Evolutionary conservation across 2,888 invertebrate genomes (phyloP).

Genomic region (Boloria euphrosyne): DNA sequence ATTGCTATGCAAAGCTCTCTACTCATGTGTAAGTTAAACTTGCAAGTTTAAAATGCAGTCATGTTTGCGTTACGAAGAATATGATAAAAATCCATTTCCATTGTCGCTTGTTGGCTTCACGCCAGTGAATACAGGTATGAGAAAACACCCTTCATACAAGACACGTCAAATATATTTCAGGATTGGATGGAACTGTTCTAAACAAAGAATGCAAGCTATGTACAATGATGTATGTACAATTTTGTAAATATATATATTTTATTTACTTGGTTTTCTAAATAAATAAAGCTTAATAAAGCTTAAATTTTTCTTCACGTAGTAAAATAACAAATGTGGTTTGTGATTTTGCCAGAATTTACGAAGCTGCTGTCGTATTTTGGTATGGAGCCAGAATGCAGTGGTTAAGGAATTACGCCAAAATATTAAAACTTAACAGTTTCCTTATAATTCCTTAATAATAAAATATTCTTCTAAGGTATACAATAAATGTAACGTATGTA

Average conservation of each 20-base stretch:
- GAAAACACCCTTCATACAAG: slow-evolving; percentile 3
- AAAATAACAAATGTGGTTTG: slow-evolving; percentile 13
- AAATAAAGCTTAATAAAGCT: no score
- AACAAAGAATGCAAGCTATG: no score
- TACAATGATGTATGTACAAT: no score
- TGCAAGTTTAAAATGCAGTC: slow-evolving; percentile 29
- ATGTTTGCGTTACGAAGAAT: slow-evolving; percentile 35
- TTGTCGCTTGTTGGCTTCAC: slow-evolving; percentile 32
- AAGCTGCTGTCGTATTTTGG: slow-evolving; percentile 13
- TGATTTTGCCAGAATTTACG: slow-evolving; percentile 16
- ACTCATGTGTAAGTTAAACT: slow-evolving; percentile 20
- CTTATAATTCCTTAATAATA: not conserved
- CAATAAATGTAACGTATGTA: no score
- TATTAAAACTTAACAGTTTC: slow-evolving; percentile 9
- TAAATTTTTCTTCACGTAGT: not conserved
- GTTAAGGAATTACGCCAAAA: slow-evolving; percentile 9
- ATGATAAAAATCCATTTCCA: slow-evolving; percentile 29
- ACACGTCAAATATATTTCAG: no score
- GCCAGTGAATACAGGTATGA: slow-evolving; percentile 27
- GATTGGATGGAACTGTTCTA: no score
- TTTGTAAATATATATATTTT: no score
- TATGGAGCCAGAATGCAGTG: slow-evolving; percentile 13
- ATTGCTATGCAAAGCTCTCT: slow-evolving; percentile 8
- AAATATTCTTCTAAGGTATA: not conserved
- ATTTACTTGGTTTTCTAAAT: no score